Evolutionary conservation across 2,797 vertebrate genomes (phyloP), one percentile per base, ranked within the genome.

Genomic region (Ceyx erithaca): DNA sequence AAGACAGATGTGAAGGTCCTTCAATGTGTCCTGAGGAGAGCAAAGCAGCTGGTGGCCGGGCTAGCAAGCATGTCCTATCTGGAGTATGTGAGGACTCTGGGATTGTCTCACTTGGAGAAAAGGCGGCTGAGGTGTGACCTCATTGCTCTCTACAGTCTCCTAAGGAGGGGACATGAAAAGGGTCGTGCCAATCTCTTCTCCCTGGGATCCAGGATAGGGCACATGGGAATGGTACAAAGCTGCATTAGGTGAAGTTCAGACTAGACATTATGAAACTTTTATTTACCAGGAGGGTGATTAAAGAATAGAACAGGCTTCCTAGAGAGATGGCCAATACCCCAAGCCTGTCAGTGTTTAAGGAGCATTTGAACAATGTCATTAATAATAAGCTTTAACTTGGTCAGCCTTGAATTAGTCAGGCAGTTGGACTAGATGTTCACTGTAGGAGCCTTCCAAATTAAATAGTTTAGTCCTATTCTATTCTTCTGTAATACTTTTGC

Each of bases 21-120:
- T 48, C 30, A 48, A 52, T 18, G 9, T 0, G 0, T 41, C 21
- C 37, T 40, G 28, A 40, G 15, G 5, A 40, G 13, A 7, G 7
- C 31, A 87, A 9, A 7, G 57, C 49, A 72, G 54, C 17, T 23
- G 9, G 18, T 9, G 15, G 12, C 49, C 2, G 28, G 9, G 23
- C 35, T n/a, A 25, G 28, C 72, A 78, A 25, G 31, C 21, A 57
- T 4, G 14, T 45, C 14, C 59, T 33, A 3, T 35, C 12, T 57
- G 66, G 43, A 31, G 21, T 2, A 3, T 30, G 17, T n/a, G 8
- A 72, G 9, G 20, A 20, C 23, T 20, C 11, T 4, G 11, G 22
- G 23, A 10, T 68, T 28, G 14, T 68, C 12, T 33, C 7, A 10
- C 33, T 57, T 58, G 31, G 25, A 63, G 25, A 63, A 28, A 1